phyloP scores from a whole-genome alignment of 2,113 vertebrate species.

The Natator depressus region DNA sequence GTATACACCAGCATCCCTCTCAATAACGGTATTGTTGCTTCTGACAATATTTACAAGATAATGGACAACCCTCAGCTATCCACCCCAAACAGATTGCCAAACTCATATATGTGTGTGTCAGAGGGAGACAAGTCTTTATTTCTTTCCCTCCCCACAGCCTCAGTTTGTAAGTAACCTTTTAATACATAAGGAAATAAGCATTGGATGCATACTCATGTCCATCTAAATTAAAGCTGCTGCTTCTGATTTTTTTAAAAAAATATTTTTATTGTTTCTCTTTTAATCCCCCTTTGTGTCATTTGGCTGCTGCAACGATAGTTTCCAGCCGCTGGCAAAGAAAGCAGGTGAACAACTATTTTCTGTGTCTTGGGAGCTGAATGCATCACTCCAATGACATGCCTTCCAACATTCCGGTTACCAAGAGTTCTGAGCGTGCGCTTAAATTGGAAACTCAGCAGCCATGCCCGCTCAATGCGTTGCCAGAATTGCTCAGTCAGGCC shows the following conservation, averaged over 20 bases:
- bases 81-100: no score
- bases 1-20: no score
- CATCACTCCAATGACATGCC: conserved; percentile 18
- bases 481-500: conserved; percentile 55
- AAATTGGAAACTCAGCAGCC: conserved; percentile 74
- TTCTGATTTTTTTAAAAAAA: not conserved
- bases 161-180: conserved; percentile 26
- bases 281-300: conserved; percentile 70
- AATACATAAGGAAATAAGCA: conserved; percentile 40
- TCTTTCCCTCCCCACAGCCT: not conserved
- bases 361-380: conserved; percentile 70
- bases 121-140: not conserved
- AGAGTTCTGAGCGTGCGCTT: conserved; percentile 65
- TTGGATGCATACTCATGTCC: conserved; percentile 9
- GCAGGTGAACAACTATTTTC: conserved; percentile 74
- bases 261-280: conserved; percentile 65
- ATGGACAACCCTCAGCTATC: no score
- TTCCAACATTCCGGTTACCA: conserved; percentile 60
- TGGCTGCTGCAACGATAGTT: conserved; percentile 59
- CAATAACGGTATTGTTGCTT: no score
- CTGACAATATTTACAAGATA: no score
- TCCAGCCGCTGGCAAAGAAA: conserved; percentile 72
- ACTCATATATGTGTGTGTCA: no score
- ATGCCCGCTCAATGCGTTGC: conserved; percentile 54
- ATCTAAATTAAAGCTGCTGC: not conserved